Evolutionary conservation across 2,113 vertebrate species (phyloP), one percentile per base, ranked within the genome.

Genomic region (Scomber scombrus): DNA sequence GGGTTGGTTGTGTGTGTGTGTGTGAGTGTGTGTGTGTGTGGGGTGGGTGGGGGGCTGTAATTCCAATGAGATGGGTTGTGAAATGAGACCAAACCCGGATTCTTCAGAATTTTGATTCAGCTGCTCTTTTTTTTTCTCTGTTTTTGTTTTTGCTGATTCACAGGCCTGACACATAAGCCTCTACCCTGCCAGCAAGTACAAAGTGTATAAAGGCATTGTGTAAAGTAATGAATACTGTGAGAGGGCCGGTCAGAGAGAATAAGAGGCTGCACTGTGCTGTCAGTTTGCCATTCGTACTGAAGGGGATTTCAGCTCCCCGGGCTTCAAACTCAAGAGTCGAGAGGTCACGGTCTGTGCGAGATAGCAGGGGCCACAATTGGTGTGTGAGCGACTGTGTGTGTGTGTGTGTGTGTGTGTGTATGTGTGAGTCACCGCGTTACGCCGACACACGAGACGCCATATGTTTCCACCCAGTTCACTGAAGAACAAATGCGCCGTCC

Each of bases 371-470:
- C 70, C 81, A 82, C 71, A 26, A 31, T 67, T 67, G 71, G 76
- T 79, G 75, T 60, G 71, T 74, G 73, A 46, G 69, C 52, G 50
- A 23, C 66, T 73, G 71, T 57, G 79, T 67, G 68, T 56, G 74
- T 77, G 23, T 26, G 23, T 26, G 23, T 26, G 23, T 26, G 1
- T 26, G 23, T 73, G 71, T 57, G 79, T 67, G 68, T 56, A 74
- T 77, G 64, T 21, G 85, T 91, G 89, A 91, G 89, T 93, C 91
- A 92, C 80, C 68, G 60, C 63, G 26, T 57, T 82, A 69, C 63
- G 51, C 85, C 64, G 80, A 90, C 87, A 82, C 80, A 88, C 43
- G 49, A 92, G 88, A 82, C 45, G 50, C 83, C 87, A 91, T 89
- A 58, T 88, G 91, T 89, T 89, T 93, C 86, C 91, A 71, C 81